Conservation (phyloP, 1,140 invertebrate species). For the Eueides isabella region DNA sequence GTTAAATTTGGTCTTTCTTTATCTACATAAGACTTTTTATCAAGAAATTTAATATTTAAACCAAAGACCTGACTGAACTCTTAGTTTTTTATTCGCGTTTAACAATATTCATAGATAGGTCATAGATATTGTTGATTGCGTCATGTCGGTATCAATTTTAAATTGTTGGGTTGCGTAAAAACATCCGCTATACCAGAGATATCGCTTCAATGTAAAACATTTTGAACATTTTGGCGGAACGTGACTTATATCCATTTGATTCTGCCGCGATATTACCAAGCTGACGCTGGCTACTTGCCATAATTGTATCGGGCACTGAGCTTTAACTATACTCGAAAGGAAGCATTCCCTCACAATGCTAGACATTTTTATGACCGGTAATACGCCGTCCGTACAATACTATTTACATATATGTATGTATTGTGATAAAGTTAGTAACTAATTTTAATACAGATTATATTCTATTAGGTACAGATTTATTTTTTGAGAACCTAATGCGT, state of each 20-base stretch:
- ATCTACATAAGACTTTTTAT: neutral
- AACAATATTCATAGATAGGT: neutral
- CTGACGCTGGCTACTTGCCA: constrained; percentile 61
- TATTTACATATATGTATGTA: neutral
- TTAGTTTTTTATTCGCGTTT: neutral
- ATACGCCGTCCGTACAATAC: constrained; percentile 32
- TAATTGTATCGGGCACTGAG: constrained; percentile 58
- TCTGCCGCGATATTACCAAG: constrained; percentile 51
- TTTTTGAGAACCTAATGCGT: no score
- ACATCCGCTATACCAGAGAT: neutral
- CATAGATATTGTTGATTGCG: neutral
- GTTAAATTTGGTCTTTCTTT: no score
- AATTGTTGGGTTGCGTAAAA: neutral
- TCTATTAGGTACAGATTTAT: no score
- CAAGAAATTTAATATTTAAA: neutral
- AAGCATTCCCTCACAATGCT: constrained; percentile 56
- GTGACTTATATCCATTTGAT: constrained; percentile 59
- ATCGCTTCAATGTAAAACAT: constrained; percentile 44
- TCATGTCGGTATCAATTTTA: neutral
- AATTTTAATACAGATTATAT: neutral
- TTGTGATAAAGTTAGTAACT: neutral
- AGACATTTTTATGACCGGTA: constrained; percentile 60
- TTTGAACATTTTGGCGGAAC: constrained; percentile 59
- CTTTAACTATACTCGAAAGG: constrained; percentile 54
- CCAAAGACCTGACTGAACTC: neutral